These are phyloP conservation scores for Pangasius sanitwongsei DNA, from an alignment of 2,797 vertebrate species.

Conservation along the genomic window DNA sequence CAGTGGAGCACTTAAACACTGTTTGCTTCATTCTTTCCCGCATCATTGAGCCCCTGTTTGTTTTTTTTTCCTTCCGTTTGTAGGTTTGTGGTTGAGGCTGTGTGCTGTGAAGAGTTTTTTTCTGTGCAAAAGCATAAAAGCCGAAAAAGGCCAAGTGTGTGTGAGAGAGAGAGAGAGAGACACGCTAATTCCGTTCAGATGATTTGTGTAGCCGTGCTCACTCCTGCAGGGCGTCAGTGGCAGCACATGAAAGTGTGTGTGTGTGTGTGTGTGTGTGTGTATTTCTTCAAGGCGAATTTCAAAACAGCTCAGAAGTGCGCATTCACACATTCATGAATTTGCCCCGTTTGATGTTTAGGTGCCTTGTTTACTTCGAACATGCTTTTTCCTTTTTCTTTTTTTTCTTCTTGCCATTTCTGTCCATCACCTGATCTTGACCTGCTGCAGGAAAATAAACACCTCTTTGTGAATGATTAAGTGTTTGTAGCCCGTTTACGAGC, in stretches of 20 bases:
- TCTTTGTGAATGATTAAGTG: not conserved
- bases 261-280: constrained; percentile 29
- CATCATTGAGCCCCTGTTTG: not conserved
- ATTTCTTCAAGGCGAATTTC: constrained; percentile 34
- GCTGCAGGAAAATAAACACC: not conserved
- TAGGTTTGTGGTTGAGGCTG: not conserved
- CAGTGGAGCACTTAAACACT: not conserved
- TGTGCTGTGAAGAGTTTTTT: not conserved
- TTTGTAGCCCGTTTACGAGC: not conserved
- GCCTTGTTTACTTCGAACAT: not conserved
- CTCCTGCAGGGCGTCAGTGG: constrained; percentile 40
- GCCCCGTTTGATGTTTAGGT: not conserved
- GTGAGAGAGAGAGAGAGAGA: too few species aligned
- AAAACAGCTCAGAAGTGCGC: constrained; percentile 13
- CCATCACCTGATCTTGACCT: not conserved
- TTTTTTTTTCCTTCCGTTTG: not conserved
- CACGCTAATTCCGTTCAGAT: constrained; percentile 34
- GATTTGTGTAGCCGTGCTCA: constrained; percentile 35
- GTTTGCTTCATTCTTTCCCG: not conserved
- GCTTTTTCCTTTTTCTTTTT: not conserved
- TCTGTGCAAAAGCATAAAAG: not conserved
- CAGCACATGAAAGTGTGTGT: constrained; percentile 37
- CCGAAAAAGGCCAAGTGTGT: too few species aligned
- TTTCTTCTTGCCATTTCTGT: not conserved
- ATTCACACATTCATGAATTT: not conserved